Evolutionary conservation across 2,888 invertebrate genomes (phyloP), one percentile per base, ranked within the genome.

Genomic region (Apocheima hispidaria): DNA sequence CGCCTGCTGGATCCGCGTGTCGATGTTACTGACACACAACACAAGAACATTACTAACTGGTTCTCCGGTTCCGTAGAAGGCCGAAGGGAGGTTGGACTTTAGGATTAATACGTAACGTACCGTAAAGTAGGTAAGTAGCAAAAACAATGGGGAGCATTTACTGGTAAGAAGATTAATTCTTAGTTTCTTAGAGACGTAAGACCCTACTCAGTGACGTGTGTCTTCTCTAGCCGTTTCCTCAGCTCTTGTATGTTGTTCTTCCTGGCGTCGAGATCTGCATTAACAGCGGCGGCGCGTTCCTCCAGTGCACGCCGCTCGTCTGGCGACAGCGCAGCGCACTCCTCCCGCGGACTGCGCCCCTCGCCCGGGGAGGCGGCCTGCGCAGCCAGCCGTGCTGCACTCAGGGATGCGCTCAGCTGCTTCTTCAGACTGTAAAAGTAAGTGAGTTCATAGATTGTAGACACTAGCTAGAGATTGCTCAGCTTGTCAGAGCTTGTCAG

Each of bases 1-100:
- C 0, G 98, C 98, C 81, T 98, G 97, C 78, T 97, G 96, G 81
- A 98, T 98, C 70, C 97, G 94, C 46, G 96, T 96, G 86, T 98
- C 98, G 61, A 98, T 98, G 85, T 97, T 97, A 77, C 97, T 97
- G 86, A n/a, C 28, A 50, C 23, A 16, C 10, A 18, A 50, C 10
- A 50, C 23, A 23, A 26, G 1, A 2, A 35, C 20, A 7, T 30
- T 46, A 46, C 30, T 30, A 2, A 20, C 30, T n/a, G n/a, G n/a
- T n/a, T 18, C 9, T 10, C 6, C 3, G 9, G 4, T 33, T 33
- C 3, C 12, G 12, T 12, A n/a, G 9, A 26, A 26, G 9, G 23
- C 5, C 5, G 2, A 5, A 5, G 23, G 2, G 2, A 23, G 5
- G 26, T 26, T 26, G 9, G 26, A n/a, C n/a, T n/a, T n/a, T n/a